These are phyloP conservation scores for Perccottus glenii DNA, from an alignment of 2,113 vertebrate species.

Conservation along the genomic window DNA sequence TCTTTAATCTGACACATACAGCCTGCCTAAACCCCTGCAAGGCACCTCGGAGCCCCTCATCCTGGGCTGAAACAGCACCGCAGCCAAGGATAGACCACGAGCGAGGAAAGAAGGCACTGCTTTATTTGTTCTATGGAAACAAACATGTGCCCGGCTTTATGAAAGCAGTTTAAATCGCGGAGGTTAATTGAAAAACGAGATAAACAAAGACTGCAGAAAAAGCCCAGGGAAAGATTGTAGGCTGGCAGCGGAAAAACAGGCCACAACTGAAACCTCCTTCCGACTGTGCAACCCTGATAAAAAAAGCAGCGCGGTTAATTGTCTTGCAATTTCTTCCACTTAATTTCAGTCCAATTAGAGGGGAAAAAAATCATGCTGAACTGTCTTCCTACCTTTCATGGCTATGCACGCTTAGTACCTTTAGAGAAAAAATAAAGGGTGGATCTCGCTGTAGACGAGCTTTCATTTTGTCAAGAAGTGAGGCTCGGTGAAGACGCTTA, in stretches of 20 bases:
- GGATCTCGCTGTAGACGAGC: conserved; percentile 45
- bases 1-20: conserved; percentile 80
- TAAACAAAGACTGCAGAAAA: conserved; percentile 84
- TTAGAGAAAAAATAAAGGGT: conserved; percentile 42
- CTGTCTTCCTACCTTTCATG: conserved; percentile 78
- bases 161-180: conserved; percentile 86
- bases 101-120: conserved; percentile 56
- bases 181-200: conserved; percentile 98
- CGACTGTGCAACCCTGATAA: conserved; percentile 81
- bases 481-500: conserved; percentile 45
- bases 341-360: conserved; percentile 89
- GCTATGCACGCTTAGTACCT: conserved; percentile 70
- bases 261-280: conserved; percentile 76
- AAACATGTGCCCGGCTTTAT: conserved; percentile 83
- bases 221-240: conserved; percentile 84
- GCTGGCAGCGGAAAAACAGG: conserved; percentile 77
- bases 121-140: conserved; percentile 85
- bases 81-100: conserved; percentile 53
- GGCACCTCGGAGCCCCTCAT: conserved; percentile 78
- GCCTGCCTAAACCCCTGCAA: conserved; percentile 72
- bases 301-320: conserved; percentile 83
- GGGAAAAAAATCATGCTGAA: conserved; percentile 75
- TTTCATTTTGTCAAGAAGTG: conserved; percentile 46
- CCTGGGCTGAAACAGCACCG: conserved; percentile 66
- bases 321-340: conserved; percentile 89